Base-by-base conservation (phyloP, 2,888 invertebrate species). In the Toxonevra muliebris region DNA sequence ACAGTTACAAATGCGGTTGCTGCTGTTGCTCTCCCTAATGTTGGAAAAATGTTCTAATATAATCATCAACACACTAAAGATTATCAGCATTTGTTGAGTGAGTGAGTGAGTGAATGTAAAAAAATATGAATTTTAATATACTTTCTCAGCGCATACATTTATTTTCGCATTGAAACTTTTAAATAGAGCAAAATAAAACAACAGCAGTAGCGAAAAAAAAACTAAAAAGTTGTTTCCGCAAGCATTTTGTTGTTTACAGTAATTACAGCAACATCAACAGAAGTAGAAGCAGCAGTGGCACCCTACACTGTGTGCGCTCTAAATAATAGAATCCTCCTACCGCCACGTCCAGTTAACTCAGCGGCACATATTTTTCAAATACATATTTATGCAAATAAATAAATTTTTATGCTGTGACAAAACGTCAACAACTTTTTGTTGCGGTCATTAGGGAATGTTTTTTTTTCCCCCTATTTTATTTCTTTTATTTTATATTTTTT, bases 331-430 rank as follows among this genome's bases (percentile, higher is more conserved):
- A 48, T 2, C 3, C 48, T 2, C 13, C 48, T 1, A 15, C 48
- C 48, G 3, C 11, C 48, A 8, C 11, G n/a, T 11, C 9, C 13
- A 13, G n/a, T 12, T 11, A 15, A 5, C 48, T 4, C 48, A 48
- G 15, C 12, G 4, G 11, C 15, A n/a, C 48, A 48, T 48, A 48
- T 48, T 48, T 48, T 48, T 3, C 10, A 13, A 13, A 48, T 30
- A 19, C 17, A 60, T 60, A 15, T 60, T 60, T 60, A 60, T 60
- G 60, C 60, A 60, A 60, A 60, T 60, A 60, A 60, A 60, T 60
- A 60, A 60, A 48, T 60, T 60, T 43, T 48, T 60, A 60, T 45
- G 19, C 48, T 60, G 60, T 20, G 60, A 60, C 60, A 60, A 30
- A 60, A 60, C 45, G 48, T 48, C 48, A 60, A 43, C 60, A 60